Evolutionary conservation across 2,797 vertebrate species (phyloP).

Genomic region (Harpia harpyja): DNA sequence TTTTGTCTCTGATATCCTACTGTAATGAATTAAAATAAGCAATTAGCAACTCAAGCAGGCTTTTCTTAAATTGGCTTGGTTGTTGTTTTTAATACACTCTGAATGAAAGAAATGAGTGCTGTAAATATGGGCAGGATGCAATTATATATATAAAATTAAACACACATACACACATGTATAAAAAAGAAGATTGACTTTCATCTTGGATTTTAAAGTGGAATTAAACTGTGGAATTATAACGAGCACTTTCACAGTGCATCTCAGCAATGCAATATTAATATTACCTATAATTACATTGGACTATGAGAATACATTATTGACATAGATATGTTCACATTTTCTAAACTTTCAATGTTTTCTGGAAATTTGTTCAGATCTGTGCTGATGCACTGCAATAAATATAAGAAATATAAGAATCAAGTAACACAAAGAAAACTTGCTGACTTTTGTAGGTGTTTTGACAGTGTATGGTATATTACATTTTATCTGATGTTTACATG

Average conservation of each 20-base stretch:
- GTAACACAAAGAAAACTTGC: background rate
- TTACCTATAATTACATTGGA: background rate
- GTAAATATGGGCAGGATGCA: background rate
- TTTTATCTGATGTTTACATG: background rate
- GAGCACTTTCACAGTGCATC: background rate
- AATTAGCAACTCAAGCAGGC: background rate
- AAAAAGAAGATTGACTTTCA: background rate
- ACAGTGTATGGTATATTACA: background rate
- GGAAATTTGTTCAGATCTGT: background rate
- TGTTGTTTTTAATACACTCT: background rate
- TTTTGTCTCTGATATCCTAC: slow-evolving; percentile 21
- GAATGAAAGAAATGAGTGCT: background rate
- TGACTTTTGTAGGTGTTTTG: background rate
- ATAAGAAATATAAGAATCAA: background rate
- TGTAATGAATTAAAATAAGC: slow-evolving; percentile 40
- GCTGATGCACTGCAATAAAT: background rate
- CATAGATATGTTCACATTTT: background rate
- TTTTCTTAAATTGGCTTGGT: background rate
- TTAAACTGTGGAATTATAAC: background rate
- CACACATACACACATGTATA: background rate
- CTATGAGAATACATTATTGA: background rate
- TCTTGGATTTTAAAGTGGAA: background rate
- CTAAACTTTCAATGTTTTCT: background rate
- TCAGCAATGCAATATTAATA: background rate
- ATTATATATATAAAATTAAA: background rate